Conservation (phyloP, 1,140 invertebrate species). For the Calliphora vicina region DNA sequence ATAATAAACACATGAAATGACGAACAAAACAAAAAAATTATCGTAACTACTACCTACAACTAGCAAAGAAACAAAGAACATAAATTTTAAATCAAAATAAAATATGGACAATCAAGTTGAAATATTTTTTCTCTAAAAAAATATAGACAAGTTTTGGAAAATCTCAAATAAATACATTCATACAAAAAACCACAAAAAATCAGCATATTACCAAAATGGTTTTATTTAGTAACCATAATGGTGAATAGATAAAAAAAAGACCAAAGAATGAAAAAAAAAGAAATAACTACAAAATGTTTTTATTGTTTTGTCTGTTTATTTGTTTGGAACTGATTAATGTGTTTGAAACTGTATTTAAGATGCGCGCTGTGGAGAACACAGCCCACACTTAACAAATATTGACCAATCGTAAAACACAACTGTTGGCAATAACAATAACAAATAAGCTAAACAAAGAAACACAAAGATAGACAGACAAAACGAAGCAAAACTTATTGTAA, state of each 20-base stretch:
- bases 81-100: not conserved
- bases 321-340: not conserved
- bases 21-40: not conserved
- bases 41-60: not conserved
- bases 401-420: not conserved
- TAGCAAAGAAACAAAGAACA: slow-evolving; percentile 1
- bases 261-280: no score
- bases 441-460: not conserved
- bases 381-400: not conserved
- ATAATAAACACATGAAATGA: slow-evolving; percentile 18
- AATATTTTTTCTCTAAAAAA: not conserved
- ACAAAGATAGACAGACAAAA: no score
- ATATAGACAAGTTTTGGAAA: not conserved
- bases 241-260: not conserved
- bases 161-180: not conserved
- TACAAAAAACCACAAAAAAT: not conserved
- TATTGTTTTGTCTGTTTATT: no score
- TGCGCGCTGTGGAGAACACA: not conserved
- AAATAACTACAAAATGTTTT: not conserved
- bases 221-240: not conserved
- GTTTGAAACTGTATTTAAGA: not conserved
- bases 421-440: not conserved
- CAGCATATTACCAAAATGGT: not conserved
- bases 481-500: no score
- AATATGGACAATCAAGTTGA: not conserved